A percentile compares a stretch with the other conserved stretches of the same genome.
Evolutionary conservation across 2,888 invertebrate genomes (phyloP).

Genomic region (Koerneria pararmatus): DNA sequence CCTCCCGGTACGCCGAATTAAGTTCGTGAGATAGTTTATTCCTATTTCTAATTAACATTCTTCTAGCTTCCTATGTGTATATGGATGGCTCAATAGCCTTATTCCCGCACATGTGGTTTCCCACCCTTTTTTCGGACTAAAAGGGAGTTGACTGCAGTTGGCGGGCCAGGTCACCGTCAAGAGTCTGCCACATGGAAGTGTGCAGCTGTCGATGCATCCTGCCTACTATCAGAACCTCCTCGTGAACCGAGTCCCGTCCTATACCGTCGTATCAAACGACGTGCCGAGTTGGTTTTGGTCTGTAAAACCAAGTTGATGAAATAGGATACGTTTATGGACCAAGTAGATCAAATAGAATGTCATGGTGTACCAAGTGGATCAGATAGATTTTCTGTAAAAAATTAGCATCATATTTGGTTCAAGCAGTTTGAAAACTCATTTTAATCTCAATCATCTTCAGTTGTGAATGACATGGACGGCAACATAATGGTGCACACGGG

Average conservation of each 20-base stretch:
- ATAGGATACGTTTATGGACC: too few relatives aligned
- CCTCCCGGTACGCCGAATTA: too few relatives aligned
- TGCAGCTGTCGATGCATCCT: slow-evolving; percentile 43
- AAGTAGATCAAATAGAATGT: too few relatives aligned
- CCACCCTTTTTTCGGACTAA: too few relatives aligned
- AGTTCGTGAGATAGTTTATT: too few relatives aligned
- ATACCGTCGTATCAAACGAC: slow-evolving; percentile 6
- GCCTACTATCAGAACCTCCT: slow-evolving; percentile 15
- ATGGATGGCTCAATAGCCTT: background rate
- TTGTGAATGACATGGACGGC: slow-evolving; percentile 81
- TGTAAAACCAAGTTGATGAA: slow-evolving; percentile 11
- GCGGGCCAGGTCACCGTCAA: slow-evolving; percentile 46
- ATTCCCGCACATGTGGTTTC: slow-evolving; percentile 64
- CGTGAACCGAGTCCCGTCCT: background rate
- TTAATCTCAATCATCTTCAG: slow-evolving; percentile 58
- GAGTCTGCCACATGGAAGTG: slow-evolving; percentile 40
- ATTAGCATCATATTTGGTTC: background rate
- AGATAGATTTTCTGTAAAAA: too few relatives aligned
- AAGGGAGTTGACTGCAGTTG: slow-evolving; percentile 41
- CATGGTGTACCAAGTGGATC: too few relatives aligned
- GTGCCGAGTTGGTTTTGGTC: slow-evolving; percentile 26
- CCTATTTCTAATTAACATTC: too few relatives aligned
- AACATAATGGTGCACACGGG: slow-evolving; percentile 75
- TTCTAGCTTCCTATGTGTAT: too few relatives aligned
- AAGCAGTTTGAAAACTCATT: background rate